These are phyloP conservation scores for Diarsia brunnea DNA, from an alignment of 2,888 invertebrate species.

Conservation along the genomic window DNA sequence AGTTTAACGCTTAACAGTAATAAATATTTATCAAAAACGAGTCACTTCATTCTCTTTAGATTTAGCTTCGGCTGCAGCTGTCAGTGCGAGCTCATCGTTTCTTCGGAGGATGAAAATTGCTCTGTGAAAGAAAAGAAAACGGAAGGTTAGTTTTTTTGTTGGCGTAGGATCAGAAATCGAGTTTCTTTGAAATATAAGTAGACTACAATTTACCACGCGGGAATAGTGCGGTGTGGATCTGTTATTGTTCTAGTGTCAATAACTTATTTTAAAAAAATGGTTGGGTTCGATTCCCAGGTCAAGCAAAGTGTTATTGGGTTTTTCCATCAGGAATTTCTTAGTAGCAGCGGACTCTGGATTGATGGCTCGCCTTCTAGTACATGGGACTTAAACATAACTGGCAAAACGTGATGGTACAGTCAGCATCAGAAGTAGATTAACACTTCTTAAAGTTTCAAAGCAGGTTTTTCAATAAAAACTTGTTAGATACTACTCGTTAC, in stretches of 20 bases:
- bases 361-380: too few species aligned
- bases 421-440: too few species aligned
- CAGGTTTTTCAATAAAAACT: too few species aligned
- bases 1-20: constrained; percentile 78
- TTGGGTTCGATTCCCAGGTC: too few species aligned
- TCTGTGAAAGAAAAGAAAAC: constrained; percentile 73
- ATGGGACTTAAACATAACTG: too few species aligned
- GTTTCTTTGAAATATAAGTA: not conserved
- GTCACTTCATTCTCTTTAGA: constrained; percentile 85
- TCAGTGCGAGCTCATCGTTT: constrained; percentile 71
- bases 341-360: too few species aligned
- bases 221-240: not conserved
- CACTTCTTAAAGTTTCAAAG: too few species aligned
- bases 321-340: too few species aligned
- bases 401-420: too few species aligned
- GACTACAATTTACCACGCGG: not conserved
- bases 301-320: too few species aligned
- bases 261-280: too few species aligned
- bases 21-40: constrained; percentile 82
- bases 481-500: too few species aligned
- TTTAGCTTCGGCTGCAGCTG: constrained; percentile 69
- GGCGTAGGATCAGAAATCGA: not conserved
- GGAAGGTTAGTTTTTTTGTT: not conserved
- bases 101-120: constrained; percentile 78
- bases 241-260: not conserved